These are phyloP conservation scores for Melanerpes aurifrons DNA, from an alignment of 2,113 vertebrate genomes.

Conservation along the genomic window DNA sequence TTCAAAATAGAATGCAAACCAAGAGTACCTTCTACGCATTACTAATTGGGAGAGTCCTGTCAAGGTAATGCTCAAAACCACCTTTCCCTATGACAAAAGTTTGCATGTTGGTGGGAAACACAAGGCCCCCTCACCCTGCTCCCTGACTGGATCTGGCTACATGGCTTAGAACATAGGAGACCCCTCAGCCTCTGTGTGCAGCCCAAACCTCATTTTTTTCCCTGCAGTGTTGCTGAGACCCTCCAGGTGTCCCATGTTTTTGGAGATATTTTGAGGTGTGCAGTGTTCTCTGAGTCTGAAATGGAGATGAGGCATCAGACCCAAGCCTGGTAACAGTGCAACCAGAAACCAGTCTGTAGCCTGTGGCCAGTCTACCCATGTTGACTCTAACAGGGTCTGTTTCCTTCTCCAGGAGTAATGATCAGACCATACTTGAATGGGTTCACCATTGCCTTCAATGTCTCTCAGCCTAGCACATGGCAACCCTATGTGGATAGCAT, in stretches of 20 bases:
- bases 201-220: background rate
- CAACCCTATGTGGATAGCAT: conserved; percentile 85
- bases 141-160: background rate
- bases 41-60: background rate
- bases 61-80: background rate
- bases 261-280: fast-evolving
- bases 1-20: background rate
- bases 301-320: background rate
- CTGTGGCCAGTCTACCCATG: background rate
- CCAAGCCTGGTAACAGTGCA: fast-evolving
- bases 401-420: conserved; percentile 89
- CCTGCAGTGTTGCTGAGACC: background rate
- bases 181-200: background rate
- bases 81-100: background rate
- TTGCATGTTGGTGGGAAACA: background rate
- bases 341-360: background rate
- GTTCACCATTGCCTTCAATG: conserved; percentile 88
- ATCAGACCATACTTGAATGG: conserved; percentile 88
- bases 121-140: fast-evolving
- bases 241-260: background rate
- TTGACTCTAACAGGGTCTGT: background rate
- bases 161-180: fast-evolving
- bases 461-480: conserved; percentile 89
- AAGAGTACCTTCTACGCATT: background rate
- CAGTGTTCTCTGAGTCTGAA: background rate